Conservation (phyloP, 1,140 invertebrate species). For the Hyposmocoma kahamanoa region DNA sequence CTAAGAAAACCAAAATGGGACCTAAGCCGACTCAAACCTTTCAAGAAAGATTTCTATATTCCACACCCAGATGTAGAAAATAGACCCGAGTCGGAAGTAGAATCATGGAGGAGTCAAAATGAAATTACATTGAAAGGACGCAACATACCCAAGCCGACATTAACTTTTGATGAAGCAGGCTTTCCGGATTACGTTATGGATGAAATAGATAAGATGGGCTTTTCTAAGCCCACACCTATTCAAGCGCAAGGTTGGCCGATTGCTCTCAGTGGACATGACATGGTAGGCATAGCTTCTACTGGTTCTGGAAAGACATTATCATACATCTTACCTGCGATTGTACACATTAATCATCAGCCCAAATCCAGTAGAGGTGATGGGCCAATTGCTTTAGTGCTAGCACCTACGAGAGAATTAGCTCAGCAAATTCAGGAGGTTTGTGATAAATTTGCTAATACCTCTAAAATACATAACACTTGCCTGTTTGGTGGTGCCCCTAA, state of each 20-base stretch:
- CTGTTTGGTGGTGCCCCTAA: slow-evolving; percentile 97
- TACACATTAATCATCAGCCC: slow-evolving; percentile 95
- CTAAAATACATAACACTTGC: slow-evolving; percentile 92
- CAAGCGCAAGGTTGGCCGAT: slow-evolving; percentile 96
- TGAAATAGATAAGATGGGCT: slow-evolving; percentile 87
- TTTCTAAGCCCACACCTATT: slow-evolving; percentile 90
- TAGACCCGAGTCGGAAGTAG: slow-evolving; percentile 81
- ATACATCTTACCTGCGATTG: slow-evolving; percentile 88
- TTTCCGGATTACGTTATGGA: slow-evolving; percentile 88
- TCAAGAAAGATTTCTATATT: slow-evolving; percentile 95
- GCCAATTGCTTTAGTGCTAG: slow-evolving; percentile 92
- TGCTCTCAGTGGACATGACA: slow-evolving; percentile 91
- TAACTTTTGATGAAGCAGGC: slow-evolving; percentile 87
- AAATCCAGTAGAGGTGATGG: slow-evolving; percentile 89
- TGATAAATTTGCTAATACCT: slow-evolving; percentile 90
- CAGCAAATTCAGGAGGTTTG: slow-evolving; percentile 98
- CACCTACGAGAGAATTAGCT: slow-evolving; percentile 95
- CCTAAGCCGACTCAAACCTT: slow-evolving; percentile 83
- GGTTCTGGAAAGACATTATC: slow-evolving; percentile 94
- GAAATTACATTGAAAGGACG: slow-evolving; percentile 89
- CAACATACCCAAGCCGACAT: slow-evolving; percentile 86
- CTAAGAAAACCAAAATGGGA: slow-evolving; percentile 86
- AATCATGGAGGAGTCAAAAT: slow-evolving; percentile 82
- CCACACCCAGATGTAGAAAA: slow-evolving; percentile 84
- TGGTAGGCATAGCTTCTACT: slow-evolving; percentile 97